These are phyloP conservation scores for Bibio marci DNA, from an alignment of 2,888 invertebrate species.

Conservation along the genomic window DNA sequence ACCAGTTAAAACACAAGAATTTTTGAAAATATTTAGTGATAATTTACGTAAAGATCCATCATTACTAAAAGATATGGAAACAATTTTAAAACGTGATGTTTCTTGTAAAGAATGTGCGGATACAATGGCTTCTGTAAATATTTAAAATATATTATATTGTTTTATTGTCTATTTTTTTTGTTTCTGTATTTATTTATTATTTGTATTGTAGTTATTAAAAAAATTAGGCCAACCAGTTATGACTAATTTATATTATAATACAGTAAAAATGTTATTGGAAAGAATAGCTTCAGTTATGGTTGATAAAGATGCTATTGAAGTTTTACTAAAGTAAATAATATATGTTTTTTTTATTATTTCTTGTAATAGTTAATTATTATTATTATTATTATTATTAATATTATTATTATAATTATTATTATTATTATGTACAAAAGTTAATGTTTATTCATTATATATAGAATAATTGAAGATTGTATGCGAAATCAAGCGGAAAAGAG, in stretches of 20 bases:
- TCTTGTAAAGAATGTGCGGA: conserved; percentile 90
- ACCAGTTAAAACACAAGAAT: conserved; percentile 80
- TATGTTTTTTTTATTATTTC: too few species aligned
- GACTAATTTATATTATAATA: conserved; percentile 90
- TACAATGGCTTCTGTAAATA: conserved; percentile 44
- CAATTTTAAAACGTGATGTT: conserved; percentile 74
- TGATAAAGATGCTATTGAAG: conserved; percentile 71
- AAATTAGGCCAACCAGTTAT: conserved; percentile 88
- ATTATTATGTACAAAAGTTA: too few species aligned
- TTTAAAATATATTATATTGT: conserved; percentile 1
- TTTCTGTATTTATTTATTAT: too few species aligned
- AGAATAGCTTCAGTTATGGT: conserved; percentile 93
- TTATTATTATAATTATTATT: neutral
- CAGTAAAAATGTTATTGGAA: conserved; percentile 87
- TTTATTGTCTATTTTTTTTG: conserved; percentile 1
- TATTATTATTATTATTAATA: conserved; percentile 5
- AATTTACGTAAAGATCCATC: conserved; percentile 57
- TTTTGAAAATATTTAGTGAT: conserved; percentile 61
- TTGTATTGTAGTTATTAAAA: conserved; percentile 62
- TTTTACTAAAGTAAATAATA: conserved; percentile 39
- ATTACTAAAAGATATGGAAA: conserved; percentile 66
- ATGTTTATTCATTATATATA: conserved; percentile 7
- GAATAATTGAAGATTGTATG: conserved; percentile 49
- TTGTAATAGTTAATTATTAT: conserved; percentile 3
- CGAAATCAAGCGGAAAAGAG: conserved; percentile 25